phyloP scores from a whole-genome alignment of 1,140 invertebrate species.

The Drosophila kanapiae region DNA sequence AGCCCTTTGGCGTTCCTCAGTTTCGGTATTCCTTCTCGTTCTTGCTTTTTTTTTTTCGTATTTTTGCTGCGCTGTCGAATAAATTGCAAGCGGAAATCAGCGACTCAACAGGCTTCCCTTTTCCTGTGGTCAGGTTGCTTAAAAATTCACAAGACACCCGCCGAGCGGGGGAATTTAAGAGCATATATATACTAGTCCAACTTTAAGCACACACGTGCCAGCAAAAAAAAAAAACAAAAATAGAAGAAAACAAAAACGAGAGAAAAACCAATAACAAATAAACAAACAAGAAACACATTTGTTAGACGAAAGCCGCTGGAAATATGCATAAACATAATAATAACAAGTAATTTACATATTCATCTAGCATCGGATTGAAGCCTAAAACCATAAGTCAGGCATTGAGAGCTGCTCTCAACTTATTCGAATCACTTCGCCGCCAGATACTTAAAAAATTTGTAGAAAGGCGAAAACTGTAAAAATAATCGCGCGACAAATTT shows the following conservation, averaged over 20 bases:
- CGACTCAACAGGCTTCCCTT: conserved; percentile 83
- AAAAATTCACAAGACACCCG: conserved; percentile 23
- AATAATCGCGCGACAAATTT: conserved; percentile 81
- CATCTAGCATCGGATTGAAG: conserved; percentile 62
- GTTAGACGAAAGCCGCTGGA: conserved; percentile 53
- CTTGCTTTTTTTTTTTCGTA: conserved; percentile 6
- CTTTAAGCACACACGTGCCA: conserved; percentile 67
- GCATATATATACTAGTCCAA: conserved; percentile 21
- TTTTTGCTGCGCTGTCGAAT: conserved; percentile 25
- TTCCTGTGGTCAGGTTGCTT: conserved; percentile 67
- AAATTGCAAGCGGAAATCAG: conserved; percentile 81
- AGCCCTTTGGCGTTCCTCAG: conserved; percentile 35
- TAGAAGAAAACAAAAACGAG: conserved; percentile 1
- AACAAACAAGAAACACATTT: conserved; percentile 52
- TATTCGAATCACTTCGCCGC: conserved; percentile 41
- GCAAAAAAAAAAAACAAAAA: conserved; percentile 43
- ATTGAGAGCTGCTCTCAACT: conserved; percentile 33
- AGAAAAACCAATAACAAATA: conserved; percentile 45
- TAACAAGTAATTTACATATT: conserved; percentile 81
- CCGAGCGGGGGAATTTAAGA: background rate
- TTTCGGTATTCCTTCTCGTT: conserved; percentile 13
- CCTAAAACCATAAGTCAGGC: conserved; percentile 74
- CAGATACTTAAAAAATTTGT: conserved; percentile 61
- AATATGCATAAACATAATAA: conserved; percentile 81
- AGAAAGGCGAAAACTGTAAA: conserved; percentile 74